These are phyloP conservation scores for Hydrolagus colliei DNA, from an alignment of 2,797 vertebrate genomes.

Conservation along the genomic window DNA sequence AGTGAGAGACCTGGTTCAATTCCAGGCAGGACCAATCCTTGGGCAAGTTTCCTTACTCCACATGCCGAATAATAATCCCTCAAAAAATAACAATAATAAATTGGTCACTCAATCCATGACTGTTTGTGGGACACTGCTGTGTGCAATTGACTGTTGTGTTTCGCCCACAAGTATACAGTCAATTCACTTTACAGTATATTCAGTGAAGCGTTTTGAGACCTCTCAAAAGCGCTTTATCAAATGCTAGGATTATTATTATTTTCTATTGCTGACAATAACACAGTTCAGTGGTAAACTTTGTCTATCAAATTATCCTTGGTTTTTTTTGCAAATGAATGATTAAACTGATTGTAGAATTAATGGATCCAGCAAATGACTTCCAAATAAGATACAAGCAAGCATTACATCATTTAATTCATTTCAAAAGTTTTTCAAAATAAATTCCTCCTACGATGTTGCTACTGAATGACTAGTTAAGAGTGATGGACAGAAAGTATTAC, in stretches of 20 bases:
- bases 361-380: constrained; percentile 71
- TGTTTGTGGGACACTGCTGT: no score
- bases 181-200: no score
- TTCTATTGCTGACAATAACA: constrained; percentile 65
- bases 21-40: no score
- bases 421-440: constrained; percentile 39
- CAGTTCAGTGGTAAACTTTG: constrained; percentile 56
- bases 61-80: constrained; percentile 20
- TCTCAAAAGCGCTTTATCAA: no score
- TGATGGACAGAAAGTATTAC: neutral
- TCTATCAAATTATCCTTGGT: constrained; percentile 64
- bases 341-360: constrained; percentile 58
- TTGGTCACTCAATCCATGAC: no score
- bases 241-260: constrained; percentile 48
- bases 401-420: constrained; percentile 83
- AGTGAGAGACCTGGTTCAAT: no score
- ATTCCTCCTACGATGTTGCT: no score
- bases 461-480: neutral
- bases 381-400: constrained; percentile 80
- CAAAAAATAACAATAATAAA: no score
- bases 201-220: no score
- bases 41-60: no score
- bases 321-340: constrained; percentile 67
- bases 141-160: no score
- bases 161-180: no score